phyloP scores from a whole-genome alignment of 1,140 invertebrate species.

The Andrena cerasifolii region DNA sequence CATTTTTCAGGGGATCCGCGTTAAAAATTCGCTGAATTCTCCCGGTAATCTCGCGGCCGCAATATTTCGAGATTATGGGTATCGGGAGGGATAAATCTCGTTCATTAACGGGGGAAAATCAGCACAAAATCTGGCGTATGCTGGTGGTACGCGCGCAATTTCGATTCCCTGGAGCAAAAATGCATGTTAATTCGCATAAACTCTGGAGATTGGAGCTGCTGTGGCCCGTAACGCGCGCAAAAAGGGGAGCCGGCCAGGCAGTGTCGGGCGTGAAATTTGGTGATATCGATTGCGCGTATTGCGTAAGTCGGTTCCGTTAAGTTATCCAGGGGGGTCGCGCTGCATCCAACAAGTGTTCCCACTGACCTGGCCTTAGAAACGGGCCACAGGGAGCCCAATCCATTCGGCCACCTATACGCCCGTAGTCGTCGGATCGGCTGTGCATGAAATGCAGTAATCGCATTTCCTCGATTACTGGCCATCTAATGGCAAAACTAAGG shows the following conservation, averaged over 20 bases:
- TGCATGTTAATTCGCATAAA: constrained; percentile 4
- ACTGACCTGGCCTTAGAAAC: constrained; percentile 22
- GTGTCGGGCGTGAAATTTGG: no score
- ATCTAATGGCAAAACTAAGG: constrained; percentile 34
- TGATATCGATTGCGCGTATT: not conserved
- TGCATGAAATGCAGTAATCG: constrained; percentile 33
- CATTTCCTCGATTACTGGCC: constrained; percentile 25
- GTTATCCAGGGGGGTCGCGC: constrained; percentile 7
- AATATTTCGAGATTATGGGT: not conserved
- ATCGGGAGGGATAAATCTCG: not conserved
- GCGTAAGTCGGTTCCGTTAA: constrained; percentile 21
- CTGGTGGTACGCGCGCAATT: no score
- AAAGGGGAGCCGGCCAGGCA: no score
- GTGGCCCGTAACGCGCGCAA: no score
- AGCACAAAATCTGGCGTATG: not conserved
- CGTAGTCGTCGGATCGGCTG: constrained; percentile 2
- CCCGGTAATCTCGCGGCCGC: not conserved
- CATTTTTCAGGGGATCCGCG: not conserved
- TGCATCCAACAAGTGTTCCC: constrained; percentile 54
- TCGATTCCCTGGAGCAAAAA: not conserved
- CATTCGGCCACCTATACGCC: not conserved
- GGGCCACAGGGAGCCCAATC: constrained; percentile 11
- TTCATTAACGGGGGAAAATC: not conserved
- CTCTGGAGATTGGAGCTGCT: not conserved
- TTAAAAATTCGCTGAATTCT: not conserved